phyloP scores from a whole-genome alignment of 2,888 invertebrate species.

The Penaeus monodon region DNA sequence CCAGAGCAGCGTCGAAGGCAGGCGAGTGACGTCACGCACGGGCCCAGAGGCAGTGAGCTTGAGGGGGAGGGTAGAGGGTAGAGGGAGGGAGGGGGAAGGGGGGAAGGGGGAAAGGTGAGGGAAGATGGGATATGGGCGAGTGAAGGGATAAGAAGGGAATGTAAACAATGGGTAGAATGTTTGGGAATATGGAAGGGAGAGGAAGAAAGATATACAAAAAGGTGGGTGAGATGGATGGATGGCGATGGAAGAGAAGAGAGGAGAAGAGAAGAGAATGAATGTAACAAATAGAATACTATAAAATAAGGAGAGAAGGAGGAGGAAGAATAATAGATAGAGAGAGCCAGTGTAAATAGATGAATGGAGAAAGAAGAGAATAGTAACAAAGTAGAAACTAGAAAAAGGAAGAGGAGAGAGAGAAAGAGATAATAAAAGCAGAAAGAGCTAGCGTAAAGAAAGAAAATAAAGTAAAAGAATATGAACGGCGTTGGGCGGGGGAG shows the following conservation, averaged over 20 bases:
- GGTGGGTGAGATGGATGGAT: neutral
- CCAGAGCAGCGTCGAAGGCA: no score
- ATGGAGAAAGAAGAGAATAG: neutral
- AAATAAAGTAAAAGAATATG: neutral
- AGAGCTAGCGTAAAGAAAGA: neutral
- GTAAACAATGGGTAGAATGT: neutral
- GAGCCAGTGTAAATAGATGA: neutral
- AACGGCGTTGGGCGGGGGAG: neutral
- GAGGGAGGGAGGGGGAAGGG: neutral
- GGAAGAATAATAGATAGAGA: neutral
- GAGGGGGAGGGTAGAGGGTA: neutral
- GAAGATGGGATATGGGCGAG: neutral
- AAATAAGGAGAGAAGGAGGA: neutral
- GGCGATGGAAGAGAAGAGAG: neutral
- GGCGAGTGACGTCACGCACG: neutral
- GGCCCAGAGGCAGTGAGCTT: neutral
- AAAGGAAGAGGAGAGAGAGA: neutral
- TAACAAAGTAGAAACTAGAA: neutral
- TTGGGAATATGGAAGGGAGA: neutral
- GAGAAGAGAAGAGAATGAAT: neutral
- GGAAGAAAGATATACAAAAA: neutral
- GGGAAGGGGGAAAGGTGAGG: neutral
- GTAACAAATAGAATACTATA: neutral
- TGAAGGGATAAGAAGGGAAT: constrained; percentile 2
- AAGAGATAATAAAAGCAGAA: neutral